These are phyloP conservation scores for Blastobasis adustella DNA, from an alignment of 2,888 invertebrate species.

Conservation along the genomic window DNA sequence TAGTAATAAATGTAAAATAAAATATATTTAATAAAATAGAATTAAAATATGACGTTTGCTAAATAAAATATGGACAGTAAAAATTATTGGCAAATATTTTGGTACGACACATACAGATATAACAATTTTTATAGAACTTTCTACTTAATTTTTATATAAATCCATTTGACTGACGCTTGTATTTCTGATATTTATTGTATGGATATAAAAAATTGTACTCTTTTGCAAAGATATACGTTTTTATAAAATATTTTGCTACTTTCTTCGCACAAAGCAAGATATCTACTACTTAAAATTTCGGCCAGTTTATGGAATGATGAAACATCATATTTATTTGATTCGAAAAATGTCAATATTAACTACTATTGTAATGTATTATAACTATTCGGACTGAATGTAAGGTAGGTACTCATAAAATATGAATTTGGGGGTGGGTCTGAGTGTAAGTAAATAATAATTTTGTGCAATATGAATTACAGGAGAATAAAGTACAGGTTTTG, in stretches of 20 bases:
- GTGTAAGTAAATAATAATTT: no score
- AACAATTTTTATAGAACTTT: no score
- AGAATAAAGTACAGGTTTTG: no score
- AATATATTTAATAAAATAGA: no score
- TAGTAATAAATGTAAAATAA: no score
- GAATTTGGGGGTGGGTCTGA: no score
- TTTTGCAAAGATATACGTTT: slow-evolving; percentile 1
- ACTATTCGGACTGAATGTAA: slow-evolving; percentile 33
- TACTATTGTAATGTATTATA: slow-evolving; percentile 34
- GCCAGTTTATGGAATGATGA: slow-evolving; percentile 14
- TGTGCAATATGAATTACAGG: no score
- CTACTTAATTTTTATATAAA: slow-evolving; percentile 14
- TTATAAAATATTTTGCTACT: background rate
- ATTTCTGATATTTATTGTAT: slow-evolving; percentile 3
- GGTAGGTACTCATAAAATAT: background rate
- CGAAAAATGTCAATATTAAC: slow-evolving; percentile 19
- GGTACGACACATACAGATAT: no score
- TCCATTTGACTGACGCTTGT: slow-evolving; percentile 35
- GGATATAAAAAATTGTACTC: slow-evolving; percentile 2
- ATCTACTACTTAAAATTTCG: background rate
- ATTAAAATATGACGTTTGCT: no score
- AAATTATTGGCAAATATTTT: no score
- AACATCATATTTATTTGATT: slow-evolving; percentile 3
- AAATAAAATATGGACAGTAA: no score
- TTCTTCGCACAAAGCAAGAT: background rate